These are phyloP conservation scores for Brachionus sp. DNA, from an alignment of 1,140 invertebrate species.

Conservation along the genomic window DNA sequence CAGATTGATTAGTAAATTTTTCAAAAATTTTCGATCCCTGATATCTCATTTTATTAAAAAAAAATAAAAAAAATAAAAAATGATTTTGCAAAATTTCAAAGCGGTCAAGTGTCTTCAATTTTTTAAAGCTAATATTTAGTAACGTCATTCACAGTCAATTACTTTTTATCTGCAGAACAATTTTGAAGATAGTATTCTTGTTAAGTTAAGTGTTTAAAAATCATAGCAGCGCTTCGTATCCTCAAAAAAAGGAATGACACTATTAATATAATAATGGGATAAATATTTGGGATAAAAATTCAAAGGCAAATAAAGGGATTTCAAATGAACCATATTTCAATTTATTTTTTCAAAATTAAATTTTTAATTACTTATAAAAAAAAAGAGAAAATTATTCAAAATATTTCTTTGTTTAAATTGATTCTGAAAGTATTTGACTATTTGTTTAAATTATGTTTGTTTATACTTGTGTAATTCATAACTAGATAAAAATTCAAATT, in stretches of 20 bases:
- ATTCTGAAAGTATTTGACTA: no score
- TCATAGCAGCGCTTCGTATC: background rate
- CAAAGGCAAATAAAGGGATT: background rate
- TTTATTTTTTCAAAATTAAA: no score
- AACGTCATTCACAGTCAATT: background rate
- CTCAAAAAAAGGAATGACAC: background rate
- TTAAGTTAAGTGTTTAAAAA: background rate
- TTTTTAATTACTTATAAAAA: no score
- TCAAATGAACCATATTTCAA: background rate
- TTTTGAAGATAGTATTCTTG: background rate
- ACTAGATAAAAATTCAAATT: no score
- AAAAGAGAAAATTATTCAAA: background rate
- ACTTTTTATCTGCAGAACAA: background rate
- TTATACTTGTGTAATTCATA: no score
- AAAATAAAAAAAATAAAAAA: background rate
- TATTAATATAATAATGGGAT: background rate
- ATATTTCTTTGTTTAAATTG: background rate
- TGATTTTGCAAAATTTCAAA: background rate
- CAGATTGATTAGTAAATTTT: background rate
- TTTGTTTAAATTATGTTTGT: no score
- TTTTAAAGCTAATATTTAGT: background rate
- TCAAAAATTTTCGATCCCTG: constrained; percentile 2
- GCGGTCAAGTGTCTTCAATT: background rate
- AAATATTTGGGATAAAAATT: background rate
- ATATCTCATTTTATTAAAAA: background rate